Evolutionary conservation across 2,797 vertebrate species (phyloP).

Genomic region (Catamblyrhynchus diadema): DNA sequence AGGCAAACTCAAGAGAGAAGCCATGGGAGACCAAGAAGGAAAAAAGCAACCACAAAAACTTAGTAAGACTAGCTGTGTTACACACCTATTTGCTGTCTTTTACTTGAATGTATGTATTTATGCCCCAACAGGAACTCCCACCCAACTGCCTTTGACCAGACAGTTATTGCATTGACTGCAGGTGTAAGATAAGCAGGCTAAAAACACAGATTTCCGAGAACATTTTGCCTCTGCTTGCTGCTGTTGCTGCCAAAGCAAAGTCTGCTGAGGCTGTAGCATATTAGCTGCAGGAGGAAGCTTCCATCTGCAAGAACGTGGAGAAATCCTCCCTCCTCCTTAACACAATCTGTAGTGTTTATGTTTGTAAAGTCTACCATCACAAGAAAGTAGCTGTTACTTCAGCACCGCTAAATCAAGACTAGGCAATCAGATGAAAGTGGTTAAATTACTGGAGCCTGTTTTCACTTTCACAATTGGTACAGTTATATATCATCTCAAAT

Average conservation of each 20-base stretch:
- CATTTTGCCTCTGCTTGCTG: fast-evolving
- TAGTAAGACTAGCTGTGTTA: neutral
- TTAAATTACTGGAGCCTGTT: neutral
- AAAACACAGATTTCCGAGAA: neutral
- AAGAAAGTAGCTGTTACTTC: neutral
- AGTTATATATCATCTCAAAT: neutral
- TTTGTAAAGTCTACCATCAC: neutral
- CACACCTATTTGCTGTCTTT: neutral
- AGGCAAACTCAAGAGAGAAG: neutral
- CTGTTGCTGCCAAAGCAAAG: neutral
- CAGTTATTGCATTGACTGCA: neutral
- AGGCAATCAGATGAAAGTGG: neutral
- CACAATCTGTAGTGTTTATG: neutral
- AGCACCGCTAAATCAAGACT: neutral
- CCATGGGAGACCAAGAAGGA: neutral
- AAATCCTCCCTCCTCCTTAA: neutral
- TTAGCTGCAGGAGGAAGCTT: neutral
- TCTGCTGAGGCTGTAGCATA: neutral
- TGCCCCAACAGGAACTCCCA: fast-evolving
- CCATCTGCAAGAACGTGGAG: fast-evolving
- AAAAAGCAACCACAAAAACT: neutral
- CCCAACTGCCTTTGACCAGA: neutral
- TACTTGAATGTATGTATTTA: fast-evolving
- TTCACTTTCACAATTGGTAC: neutral
- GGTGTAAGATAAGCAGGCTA: neutral